Conservation (phyloP, 2,797 vertebrate genomes). For the Manis crassicaudata region DNA sequence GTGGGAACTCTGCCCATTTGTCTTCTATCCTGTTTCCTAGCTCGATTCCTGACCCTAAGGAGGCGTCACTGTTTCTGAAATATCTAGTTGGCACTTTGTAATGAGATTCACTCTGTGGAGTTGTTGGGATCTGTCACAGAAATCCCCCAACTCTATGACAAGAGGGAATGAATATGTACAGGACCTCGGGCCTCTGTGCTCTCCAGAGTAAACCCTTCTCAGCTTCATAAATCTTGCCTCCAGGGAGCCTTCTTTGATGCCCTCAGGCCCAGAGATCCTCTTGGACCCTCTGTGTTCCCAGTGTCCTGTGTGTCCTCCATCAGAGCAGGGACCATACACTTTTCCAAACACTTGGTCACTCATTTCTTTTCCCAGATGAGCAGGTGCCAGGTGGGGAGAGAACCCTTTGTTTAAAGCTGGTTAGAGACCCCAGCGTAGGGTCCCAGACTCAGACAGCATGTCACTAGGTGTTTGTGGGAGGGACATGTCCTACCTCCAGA, state of each 20-base stretch:
- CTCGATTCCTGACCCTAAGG: neutral
- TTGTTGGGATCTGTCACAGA: neutral
- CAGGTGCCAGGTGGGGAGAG: neutral
- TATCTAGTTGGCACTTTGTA: neutral
- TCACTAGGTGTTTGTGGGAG: neutral
- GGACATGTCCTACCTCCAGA: neutral
- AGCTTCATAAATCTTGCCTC: neutral
- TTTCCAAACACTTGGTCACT: neutral
- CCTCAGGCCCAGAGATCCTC: neutral
- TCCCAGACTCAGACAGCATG: neutral
- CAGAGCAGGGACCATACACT: neutral
- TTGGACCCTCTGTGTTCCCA: neutral
- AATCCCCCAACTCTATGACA: neutral
- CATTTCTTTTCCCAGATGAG: neutral
- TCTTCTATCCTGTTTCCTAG: neutral
- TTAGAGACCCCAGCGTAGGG: neutral
- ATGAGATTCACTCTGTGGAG: neutral
- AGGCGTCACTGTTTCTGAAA: constrained; percentile 13
- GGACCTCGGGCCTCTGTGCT: neutral
- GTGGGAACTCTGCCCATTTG: neutral
- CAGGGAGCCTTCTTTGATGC: neutral
- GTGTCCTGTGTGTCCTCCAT: neutral
- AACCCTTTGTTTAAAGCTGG: neutral
- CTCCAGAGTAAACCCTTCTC: neutral
- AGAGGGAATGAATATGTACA: neutral